Evolutionary conservation across 2,888 invertebrate genomes (phyloP).

Genomic region (Polydrusus cervinus): DNA sequence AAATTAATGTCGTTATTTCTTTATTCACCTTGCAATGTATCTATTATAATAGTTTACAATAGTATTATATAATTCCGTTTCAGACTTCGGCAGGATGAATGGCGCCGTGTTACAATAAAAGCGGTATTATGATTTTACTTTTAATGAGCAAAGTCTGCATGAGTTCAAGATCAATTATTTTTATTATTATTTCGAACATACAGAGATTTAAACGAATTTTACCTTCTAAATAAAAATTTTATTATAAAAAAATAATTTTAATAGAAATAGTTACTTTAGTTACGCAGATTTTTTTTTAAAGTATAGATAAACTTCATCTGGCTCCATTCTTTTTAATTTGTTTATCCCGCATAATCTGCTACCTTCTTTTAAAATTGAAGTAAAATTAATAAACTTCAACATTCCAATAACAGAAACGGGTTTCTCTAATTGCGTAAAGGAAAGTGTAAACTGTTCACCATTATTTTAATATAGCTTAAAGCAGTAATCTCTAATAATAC

Average conservation of each 20-base stretch:
- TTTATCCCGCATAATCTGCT: too few relatives aligned
- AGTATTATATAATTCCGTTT: not conserved
- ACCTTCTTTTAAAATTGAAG: too few relatives aligned
- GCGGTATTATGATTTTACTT: not conserved
- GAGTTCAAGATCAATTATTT: not conserved
- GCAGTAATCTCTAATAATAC: not conserved
- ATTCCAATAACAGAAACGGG: not conserved
- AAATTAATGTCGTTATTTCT: too few relatives aligned
- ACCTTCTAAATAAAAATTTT: not conserved
- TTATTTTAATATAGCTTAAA: not conserved
- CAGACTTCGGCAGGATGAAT: not conserved
- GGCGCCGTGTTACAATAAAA: constrained; percentile 7
- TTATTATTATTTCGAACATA: not conserved
- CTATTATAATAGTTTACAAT: too few relatives aligned
- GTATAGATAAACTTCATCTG: too few relatives aligned
- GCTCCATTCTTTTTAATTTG: too few relatives aligned
- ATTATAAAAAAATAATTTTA: too few relatives aligned
- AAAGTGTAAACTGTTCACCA: not conserved
- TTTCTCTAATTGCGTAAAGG: not conserved
- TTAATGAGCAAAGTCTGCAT: not conserved
- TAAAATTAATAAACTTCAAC: not conserved
- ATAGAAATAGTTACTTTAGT: too few relatives aligned
- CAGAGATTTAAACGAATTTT: not conserved
- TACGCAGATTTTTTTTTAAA: too few relatives aligned
- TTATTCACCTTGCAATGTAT: too few relatives aligned